A percentile compares a stretch with the other conserved stretches of the same genome.
These are phyloP conservation scores for Zaprionus nigranus DNA, from an alignment of 1,140 invertebrate genomes.

Conservation along the genomic window DNA sequence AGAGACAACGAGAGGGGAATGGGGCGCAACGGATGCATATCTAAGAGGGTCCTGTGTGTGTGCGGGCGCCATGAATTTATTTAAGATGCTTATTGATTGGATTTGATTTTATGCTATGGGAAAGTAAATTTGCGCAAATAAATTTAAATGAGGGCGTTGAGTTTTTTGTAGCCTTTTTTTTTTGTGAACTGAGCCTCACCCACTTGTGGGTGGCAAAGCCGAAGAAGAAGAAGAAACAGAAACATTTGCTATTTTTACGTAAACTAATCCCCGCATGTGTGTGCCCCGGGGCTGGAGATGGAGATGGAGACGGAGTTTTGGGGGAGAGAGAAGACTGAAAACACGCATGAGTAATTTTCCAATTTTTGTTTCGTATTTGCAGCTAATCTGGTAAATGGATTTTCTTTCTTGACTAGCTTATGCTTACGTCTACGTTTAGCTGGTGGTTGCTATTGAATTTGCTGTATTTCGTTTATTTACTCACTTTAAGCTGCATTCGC, in stretches of 20 bases:
- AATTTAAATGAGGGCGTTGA: slow-evolving; percentile 83
- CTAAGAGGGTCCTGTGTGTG: slow-evolving; percentile 36
- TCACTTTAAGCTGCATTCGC: slow-evolving; percentile 52
- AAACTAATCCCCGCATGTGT: slow-evolving; percentile 51
- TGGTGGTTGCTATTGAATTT: slow-evolving; percentile 29
- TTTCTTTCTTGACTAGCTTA: slow-evolving; percentile 32
- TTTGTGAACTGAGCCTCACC: slow-evolving; percentile 24
- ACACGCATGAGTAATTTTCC: slow-evolving; percentile 78
- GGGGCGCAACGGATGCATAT: slow-evolving; percentile 4
- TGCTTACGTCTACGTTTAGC: slow-evolving; percentile 9
- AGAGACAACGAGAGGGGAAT: slow-evolving; percentile 1
- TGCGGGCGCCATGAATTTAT: slow-evolving; percentile 78
- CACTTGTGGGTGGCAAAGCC: slow-evolving; percentile 26
- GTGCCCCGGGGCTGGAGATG: slow-evolving; percentile 15
- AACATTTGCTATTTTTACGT: slow-evolving; percentile 16
- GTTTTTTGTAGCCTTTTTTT: slow-evolving; percentile 27
- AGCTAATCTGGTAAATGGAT: slow-evolving; percentile 77
- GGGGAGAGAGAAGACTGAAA: slow-evolving; percentile 3
- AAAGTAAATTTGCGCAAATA: slow-evolving; percentile 83
- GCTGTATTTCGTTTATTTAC: slow-evolving; percentile 57
- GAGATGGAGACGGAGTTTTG: background rate
- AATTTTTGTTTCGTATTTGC: slow-evolving; percentile 76
- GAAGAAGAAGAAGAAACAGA: background rate
- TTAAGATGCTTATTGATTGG: slow-evolving; percentile 84
- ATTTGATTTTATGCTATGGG: slow-evolving; percentile 80